These are phyloP conservation scores for Diadegma fenestrale DNA, from an alignment of 2,888 invertebrate genomes.

Conservation along the genomic window DNA sequence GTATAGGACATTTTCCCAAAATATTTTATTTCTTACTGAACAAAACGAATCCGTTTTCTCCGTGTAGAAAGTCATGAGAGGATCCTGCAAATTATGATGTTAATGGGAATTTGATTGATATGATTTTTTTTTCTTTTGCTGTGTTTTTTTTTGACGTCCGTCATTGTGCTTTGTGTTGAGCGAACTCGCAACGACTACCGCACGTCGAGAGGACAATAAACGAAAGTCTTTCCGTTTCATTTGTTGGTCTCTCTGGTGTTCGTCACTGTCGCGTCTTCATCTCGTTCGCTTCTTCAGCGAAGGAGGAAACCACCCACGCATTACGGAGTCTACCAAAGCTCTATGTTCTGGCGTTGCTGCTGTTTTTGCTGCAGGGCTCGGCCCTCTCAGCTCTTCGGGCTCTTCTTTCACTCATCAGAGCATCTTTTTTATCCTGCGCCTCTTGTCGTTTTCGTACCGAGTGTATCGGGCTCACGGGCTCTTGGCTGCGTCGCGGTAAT, in stretches of 20 bases:
- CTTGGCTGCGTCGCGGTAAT: constrained; percentile 73
- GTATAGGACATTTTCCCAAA: too few relatives aligned
- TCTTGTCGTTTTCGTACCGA: constrained; percentile 26
- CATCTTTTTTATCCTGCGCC: constrained; percentile 17
- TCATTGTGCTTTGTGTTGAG: constrained; percentile 50
- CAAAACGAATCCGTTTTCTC: too few relatives aligned
- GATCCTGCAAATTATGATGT: too few relatives aligned
- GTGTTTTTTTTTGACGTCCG: constrained; percentile 1
- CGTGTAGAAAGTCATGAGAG: too few relatives aligned
- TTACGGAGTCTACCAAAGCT: constrained; percentile 34
- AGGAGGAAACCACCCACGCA: constrained; percentile 63
- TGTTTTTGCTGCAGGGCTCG: constrained; percentile 43
- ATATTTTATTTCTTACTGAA: too few relatives aligned
- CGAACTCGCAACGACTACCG: constrained; percentile 20
- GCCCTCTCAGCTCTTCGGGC: constrained; percentile 22
- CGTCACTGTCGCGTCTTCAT: constrained; percentile 65
- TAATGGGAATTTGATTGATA: too few relatives aligned
- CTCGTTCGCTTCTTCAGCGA: constrained; percentile 39
- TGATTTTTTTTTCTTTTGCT: not conserved
- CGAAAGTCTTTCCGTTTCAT: constrained; percentile 61
- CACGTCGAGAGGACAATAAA: constrained; percentile 58
- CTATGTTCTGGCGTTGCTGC: constrained; percentile 26
- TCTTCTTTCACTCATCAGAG: constrained; percentile 27
- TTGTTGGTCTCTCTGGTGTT: constrained; percentile 58
- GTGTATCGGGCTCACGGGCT: constrained; percentile 65